Evolutionary conservation across 2,797 vertebrate species (phyloP), one percentile per base, ranked within the genome.

Genomic region (Hipposideros larvatus): DNA sequence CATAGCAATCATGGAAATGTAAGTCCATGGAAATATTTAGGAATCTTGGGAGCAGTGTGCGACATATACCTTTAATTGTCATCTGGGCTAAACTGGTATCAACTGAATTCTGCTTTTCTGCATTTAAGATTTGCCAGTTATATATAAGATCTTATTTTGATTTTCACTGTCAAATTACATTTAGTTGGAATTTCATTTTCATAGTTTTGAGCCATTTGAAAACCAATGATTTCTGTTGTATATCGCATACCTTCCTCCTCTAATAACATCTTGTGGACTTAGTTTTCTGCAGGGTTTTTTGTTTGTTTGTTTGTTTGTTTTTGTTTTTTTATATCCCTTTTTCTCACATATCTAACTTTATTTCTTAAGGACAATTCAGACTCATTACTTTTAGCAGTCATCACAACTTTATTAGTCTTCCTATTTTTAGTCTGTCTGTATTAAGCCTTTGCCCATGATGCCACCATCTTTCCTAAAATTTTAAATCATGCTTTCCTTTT

Each of bases 151-250:
- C 1, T 63, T 63, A 28, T 55, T 65, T 19, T 43, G 63, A 15
- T 59, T 86, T 24, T 24, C 8, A 61, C 57, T 89, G 7, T 51
- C 15, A 61, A 79, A 24, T 48, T 86, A 18, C 13, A 34, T 74
- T 87, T 74, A 57, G 28, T 74, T 91, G 22, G 31, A 74, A 91
- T 66, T 91, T 91, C 24, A 74, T 73, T 94, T 66, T 34, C 18
- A 4, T 77, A 34, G 10, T 57, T 80, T 65, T 65, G 10, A 53
- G 74, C 34, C 13, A 41, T 24, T 79, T 86, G 11, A 28, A 79
- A 91, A 65, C 24, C 68, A 75, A 21, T 19, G 22, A 59, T 68
- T 85, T 57, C 21, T 55, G 5, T 57, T 63, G 46, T 19, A 11
- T 34, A 46, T 24, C 16, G 34, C 26, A 11, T 34, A 46, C 19